phyloP scores from a whole-genome alignment of 1,140 invertebrate genomes.

The Battus philenor region DNA sequence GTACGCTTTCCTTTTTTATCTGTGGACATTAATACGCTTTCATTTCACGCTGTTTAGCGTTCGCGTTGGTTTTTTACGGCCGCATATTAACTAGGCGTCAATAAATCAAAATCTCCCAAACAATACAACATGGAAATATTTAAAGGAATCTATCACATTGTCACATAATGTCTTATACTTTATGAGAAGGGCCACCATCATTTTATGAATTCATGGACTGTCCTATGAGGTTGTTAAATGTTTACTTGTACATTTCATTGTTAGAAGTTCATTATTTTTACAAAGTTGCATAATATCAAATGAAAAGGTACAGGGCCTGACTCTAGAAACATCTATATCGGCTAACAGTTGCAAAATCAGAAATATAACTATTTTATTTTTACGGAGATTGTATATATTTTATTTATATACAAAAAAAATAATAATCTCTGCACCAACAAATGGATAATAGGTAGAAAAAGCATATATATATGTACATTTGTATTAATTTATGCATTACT shows the following conservation, averaged over 20 bases:
- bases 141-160: conserved; percentile 54
- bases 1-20: conserved; percentile 13
- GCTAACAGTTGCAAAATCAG: no score
- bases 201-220: neutral
- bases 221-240: no score
- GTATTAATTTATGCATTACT: no score
- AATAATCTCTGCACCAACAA: no score
- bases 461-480: no score
- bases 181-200: conserved; percentile 24
- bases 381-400: no score
- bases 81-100: conserved; percentile 7
- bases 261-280: neutral
- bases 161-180: conserved; percentile 44
- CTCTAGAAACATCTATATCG: no score
- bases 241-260: no score
- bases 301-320: no score
- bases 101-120: conserved; percentile 40
- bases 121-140: conserved; percentile 35
- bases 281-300: neutral
- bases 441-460: no score
- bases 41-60: conserved; percentile 1
- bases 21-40: conserved; percentile 5
- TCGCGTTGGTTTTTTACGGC: conserved; percentile 1
- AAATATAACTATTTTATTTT: no score
- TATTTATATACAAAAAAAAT: no score